These are phyloP conservation scores for Columba guinea DNA, from an alignment of 2,797 vertebrate genomes.

Conservation along the genomic window DNA sequence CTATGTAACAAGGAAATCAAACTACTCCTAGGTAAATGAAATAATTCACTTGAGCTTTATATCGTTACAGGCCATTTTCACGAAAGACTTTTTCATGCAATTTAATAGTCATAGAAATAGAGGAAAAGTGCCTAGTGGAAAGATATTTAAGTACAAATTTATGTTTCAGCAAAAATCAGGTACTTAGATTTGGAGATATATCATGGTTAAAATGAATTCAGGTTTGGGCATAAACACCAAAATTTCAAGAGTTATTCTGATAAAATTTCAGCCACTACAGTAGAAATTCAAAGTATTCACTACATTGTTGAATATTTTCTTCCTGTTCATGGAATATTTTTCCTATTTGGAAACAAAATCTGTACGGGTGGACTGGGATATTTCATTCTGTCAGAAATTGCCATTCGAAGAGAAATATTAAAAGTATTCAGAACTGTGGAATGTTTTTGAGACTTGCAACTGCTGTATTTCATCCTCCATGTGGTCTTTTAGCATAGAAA, in stretches of 20 bases:
- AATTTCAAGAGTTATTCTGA: background rate
- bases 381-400: background rate
- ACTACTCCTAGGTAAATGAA: background rate
- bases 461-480: background rate
- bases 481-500: background rate
- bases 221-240: background rate
- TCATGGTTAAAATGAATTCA: background rate
- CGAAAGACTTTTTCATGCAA: background rate
- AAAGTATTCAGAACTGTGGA: background rate
- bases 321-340: background rate
- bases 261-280: background rate
- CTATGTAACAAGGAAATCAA: background rate
- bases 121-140: background rate
- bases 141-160: background rate
- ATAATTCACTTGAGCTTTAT: background rate
- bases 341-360: background rate
- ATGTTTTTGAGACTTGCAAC: background rate
- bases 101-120: background rate
- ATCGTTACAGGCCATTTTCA: background rate
- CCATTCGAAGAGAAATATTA: background rate
- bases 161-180: background rate
- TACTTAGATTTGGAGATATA: background rate
- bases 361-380: rapidly evolving
- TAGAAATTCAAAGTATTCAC: background rate
- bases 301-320: background rate